Base-by-base conservation (phyloP, 1,140 invertebrate species). In the Ctenoplectra terminalis region DNA sequence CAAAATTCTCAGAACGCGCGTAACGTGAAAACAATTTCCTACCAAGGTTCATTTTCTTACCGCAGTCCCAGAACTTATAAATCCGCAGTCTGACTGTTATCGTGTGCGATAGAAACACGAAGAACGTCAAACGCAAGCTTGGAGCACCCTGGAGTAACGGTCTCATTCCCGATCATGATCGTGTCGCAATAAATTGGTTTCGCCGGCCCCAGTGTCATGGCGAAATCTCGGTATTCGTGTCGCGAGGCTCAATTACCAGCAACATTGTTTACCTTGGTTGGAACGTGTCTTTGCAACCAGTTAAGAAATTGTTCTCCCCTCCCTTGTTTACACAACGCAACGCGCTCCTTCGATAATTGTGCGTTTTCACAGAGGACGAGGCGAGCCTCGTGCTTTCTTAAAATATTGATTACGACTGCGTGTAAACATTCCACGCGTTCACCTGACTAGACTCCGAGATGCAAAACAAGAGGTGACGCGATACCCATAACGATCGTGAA, bases 151-250 rank as follows among this genome's bases (percentile, higher is more conserved):
- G 8, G n/a, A 26, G 70, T 71, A 78, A 78, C 56, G 46, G 67
- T 70, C 56, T 29, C 40, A 48, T 72, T 72, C 73, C 34, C 73
- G 37, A 73, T 73, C 40, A 40, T 9, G 40, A 40, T 74, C 34
- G 31, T 81, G 70, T 73, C 54, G 70, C 50, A 83, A 83, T 74
- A 81, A 60, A 81, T 81, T 77, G 52, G 52, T 81, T 83, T 81
- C 77, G 29, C 46, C 43, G 29, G 43, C 40, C 37, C 48, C 82
- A 81, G 82, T 83, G 82, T 83, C 82, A 83, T 81, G 77, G 77
- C 82, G 77, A 83, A 83, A 81, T 83, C 61, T 52, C 43, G 63
- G 63, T 83, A 74, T 81, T 80, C 77, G 54, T 81, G 70, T 81
- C 77, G 69, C 63, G 61, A 29, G 20, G n/a, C 64, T 81, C 82